Percentiles rank a stretch among this genome's conserved stretches.
Conservation (phyloP, 1,140 invertebrate species). For the Bradysia coprophila region DNA sequence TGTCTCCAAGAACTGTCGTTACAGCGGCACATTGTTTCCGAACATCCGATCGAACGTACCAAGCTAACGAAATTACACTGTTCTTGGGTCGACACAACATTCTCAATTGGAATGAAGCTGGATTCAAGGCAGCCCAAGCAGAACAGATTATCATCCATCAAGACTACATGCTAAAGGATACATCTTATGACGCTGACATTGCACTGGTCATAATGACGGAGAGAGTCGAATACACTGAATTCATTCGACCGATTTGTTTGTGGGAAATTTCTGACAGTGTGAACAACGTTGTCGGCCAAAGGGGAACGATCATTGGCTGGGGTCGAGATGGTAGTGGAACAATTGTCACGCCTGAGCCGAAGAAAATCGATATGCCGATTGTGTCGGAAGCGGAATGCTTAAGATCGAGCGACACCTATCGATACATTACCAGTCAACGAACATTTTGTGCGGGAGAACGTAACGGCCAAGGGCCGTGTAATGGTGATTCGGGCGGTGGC, state of each 20-base stretch:
- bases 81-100: slow-evolving; percentile 27
- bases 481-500: slow-evolving; percentile 36
- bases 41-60: slow-evolving; percentile 7
- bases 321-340: slow-evolving; percentile 30
- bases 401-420: slow-evolving; percentile 28
- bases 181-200: slow-evolving; percentile 27
- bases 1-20: slow-evolving; percentile 30
- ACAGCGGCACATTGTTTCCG: slow-evolving; percentile 24
- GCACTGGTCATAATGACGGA: slow-evolving; percentile 22
- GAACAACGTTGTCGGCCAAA: slow-evolving; percentile 9
- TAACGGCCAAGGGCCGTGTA: slow-evolving; percentile 31
- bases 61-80: slow-evolving; percentile 20
- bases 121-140: slow-evolving; percentile 21
- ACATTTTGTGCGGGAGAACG: slow-evolving; percentile 34
- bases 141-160: slow-evolving; percentile 25
- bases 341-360: slow-evolving; percentile 25
- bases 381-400: slow-evolving; percentile 34
- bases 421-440: slow-evolving; percentile 30
- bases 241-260: slow-evolving; percentile 33
- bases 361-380: slow-evolving; percentile 30
- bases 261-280: slow-evolving; percentile 23
- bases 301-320: slow-evolving; percentile 32
- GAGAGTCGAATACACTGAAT: slow-evolving; percentile 14
- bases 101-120: slow-evolving; percentile 24
- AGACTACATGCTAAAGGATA: slow-evolving; percentile 19